Conservation (phyloP, 2,113 vertebrate species). For the Callipepla californica region DNA sequence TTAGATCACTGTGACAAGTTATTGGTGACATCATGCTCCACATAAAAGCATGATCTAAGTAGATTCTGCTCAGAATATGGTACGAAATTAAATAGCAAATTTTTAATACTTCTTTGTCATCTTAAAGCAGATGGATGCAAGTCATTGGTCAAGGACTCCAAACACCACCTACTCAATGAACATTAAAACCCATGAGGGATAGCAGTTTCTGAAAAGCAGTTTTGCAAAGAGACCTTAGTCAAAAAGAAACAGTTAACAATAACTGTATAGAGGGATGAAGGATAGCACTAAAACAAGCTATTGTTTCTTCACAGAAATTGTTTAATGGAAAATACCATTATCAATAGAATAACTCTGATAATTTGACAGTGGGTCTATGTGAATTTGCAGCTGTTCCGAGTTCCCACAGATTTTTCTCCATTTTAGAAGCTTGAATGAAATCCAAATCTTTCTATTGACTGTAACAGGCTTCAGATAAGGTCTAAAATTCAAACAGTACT, state of each 20-base stretch:
- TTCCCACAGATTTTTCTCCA: constrained; percentile 8
- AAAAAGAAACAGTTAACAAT: constrained; percentile 12
- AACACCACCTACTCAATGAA: not conserved
- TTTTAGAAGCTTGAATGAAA: constrained; percentile 42
- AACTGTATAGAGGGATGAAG: not conserved
- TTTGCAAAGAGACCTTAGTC: not conserved
- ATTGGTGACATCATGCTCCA: not conserved
- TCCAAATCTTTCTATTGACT: not conserved
- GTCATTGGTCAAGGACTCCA: not conserved
- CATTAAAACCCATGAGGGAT: not conserved
- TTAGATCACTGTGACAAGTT: not conserved
- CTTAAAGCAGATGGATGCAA: not conserved
- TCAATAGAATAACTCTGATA: constrained; percentile 28
- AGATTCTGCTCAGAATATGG: not conserved
- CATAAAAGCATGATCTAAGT: not conserved
- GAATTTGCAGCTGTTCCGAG: constrained; percentile 19
- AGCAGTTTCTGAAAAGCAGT: not conserved
- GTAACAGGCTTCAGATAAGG: not conserved
- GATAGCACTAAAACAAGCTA: constrained; percentile 12
- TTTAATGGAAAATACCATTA: constrained; percentile 19
- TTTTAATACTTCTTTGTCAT: not conserved
- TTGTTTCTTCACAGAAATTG: constrained; percentile 26
- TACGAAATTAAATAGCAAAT: not conserved
- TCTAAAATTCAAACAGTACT: not conserved
- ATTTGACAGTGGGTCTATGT: not conserved